phyloP scores from a whole-genome alignment of 2,888 invertebrate genomes.

The Lingula anatina region DNA sequence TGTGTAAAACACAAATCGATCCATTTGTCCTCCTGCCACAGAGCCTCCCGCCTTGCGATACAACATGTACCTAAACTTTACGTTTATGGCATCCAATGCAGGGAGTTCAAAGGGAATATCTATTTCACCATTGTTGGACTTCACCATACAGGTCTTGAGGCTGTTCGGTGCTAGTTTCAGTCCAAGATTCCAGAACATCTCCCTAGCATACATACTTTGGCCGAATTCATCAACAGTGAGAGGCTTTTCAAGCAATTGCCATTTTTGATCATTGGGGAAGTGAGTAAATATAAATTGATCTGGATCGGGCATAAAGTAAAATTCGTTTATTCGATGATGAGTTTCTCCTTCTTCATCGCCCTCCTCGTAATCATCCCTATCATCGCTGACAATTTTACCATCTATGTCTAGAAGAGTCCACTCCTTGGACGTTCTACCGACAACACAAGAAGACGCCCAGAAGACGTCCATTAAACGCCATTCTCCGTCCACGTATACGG shows the following conservation, averaged over 20 bases:
- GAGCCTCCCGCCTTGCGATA: conserved; percentile 26
- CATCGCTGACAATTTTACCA: conserved; percentile 22
- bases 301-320: conserved; percentile 47
- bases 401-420: conserved; percentile 40
- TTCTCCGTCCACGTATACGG: conserved; percentile 36
- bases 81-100: conserved; percentile 20
- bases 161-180: conserved; percentile 25
- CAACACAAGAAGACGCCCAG: conserved; percentile 46
- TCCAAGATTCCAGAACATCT: conserved; percentile 37
- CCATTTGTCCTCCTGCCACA: conserved; percentile 26
- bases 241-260: conserved; percentile 40
- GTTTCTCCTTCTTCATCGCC: conserved; percentile 30
- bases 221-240: conserved; percentile 30
- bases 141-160: conserved; percentile 24
- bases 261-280: conserved; percentile 36
- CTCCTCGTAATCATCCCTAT: conserved; percentile 12
- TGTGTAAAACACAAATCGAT: conserved; percentile 42
- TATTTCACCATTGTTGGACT: conserved; percentile 32
- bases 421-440: conserved; percentile 33
- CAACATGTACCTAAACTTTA: conserved; percentile 40
- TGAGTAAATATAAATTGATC: conserved; percentile 43
- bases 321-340: conserved; percentile 43
- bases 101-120: conserved; percentile 33
- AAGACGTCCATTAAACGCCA: conserved; percentile 46
- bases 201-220: conserved; percentile 38